Evolutionary conservation across 2,888 invertebrate species (phyloP), one percentile per base, ranked within the genome.

Genomic region (Trilocha varians): DNA sequence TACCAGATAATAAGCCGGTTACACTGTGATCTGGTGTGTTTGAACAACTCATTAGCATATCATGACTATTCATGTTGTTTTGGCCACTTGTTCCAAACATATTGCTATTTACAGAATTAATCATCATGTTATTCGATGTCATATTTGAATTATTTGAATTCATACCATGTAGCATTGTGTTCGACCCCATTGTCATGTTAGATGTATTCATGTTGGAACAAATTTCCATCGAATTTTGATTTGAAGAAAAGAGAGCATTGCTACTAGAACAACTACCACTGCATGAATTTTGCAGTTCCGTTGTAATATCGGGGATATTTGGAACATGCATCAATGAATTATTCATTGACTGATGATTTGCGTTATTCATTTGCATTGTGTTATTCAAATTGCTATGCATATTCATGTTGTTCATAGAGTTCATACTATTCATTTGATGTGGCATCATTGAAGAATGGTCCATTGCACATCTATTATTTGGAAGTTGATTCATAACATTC

Each of bases 251-350:
- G 47, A 79, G 83, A 9, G 72, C 43, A 40, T 56, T 70, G 44
- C 70, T 80, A 37, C 74, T 82, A 13, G 83, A 65, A 47, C 85
- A 85, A 53, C 76, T 83, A 5, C 82, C 84, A 50, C 80, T 70
- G 48, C 85, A 85, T 4, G 82, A 73, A 52, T 70, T 80, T 59
- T 80, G 78, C 32, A 84, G 80, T 52, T 85, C 85, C 55, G 77
- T 84, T 62, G 85, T 85, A 16, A 85, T 86, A 46, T 86, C 86
- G 5, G 84, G 78, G 50, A 84, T 86, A 50, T 78, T 84, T 4
- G 78, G 75, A 44, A 65, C 71, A 48, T 85, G 85, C 76, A 85
- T 77, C 49, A 85, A 70, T 9, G 78, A 62, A 48, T 65, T 82
- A 45, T 65, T 79, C 59, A 85, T 70, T 13, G 75, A 59, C 50